These are phyloP conservation scores for Macrochelys suwanniensis DNA, from an alignment of 2,797 vertebrate species.

Conservation along the genomic window DNA sequence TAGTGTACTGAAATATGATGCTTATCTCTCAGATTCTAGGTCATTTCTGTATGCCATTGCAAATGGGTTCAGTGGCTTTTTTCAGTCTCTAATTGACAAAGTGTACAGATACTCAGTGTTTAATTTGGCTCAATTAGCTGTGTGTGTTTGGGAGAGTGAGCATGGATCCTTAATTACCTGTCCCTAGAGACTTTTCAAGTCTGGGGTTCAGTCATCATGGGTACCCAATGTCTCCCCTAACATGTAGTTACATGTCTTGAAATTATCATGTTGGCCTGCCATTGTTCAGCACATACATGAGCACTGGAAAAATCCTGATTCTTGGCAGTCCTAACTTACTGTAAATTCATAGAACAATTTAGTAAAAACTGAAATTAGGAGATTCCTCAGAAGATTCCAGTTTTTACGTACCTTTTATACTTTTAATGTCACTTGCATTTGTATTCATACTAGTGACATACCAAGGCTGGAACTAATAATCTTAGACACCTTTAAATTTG, in stretches of 20 bases:
- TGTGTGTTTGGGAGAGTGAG: background rate
- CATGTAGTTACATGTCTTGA: slow-evolving; percentile 11
- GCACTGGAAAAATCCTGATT: background rate
- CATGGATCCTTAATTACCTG: background rate
- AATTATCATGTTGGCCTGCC: background rate
- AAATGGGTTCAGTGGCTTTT: background rate
- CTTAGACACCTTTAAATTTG: background rate
- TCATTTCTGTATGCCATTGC: background rate
- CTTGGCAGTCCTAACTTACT: slow-evolving; percentile 24
- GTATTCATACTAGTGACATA: background rate
- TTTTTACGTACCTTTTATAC: background rate
- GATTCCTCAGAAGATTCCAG: background rate
- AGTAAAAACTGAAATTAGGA: slow-evolving; percentile 3
- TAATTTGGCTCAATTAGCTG: background rate
- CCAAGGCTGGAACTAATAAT: background rate
- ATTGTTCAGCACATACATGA: background rate
- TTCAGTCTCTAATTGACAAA: slow-evolving; percentile 2
- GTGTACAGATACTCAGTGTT: background rate
- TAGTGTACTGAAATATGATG: background rate
- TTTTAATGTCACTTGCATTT: background rate
- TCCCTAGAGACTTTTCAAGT: background rate
- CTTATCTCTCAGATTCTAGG: background rate
- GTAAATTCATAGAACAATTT: background rate
- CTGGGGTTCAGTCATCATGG: background rate
- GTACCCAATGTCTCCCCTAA: slow-evolving; percentile 28